Percentiles rank a stretch among this genome's conserved stretches.
These are phyloP conservation scores for Ceyx cyanopectus DNA, from an alignment of 2,113 vertebrate species.

Conservation along the genomic window DNA sequence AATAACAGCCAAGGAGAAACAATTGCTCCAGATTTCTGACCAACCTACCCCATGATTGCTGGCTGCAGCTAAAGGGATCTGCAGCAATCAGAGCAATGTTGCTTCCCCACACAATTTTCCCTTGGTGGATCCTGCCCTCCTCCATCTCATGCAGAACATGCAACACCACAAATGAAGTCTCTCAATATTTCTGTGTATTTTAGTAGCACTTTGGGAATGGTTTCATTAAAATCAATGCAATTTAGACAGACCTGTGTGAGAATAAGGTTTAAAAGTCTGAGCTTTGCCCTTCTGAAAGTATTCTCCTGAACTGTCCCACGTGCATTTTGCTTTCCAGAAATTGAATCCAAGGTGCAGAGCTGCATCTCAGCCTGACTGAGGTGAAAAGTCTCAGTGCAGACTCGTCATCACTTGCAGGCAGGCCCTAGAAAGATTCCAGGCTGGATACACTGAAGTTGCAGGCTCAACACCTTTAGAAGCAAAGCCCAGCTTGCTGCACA, in stretches of 20 bases:
- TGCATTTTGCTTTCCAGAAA: slow-evolving; percentile 7
- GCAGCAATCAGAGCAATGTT: not conserved
- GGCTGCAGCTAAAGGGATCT: not conserved
- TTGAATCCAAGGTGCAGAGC: not conserved
- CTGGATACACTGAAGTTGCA: not conserved
- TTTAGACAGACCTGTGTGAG: not conserved
- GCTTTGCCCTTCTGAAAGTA: not conserved
- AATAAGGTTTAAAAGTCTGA: not conserved
- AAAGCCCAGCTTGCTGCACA: slow-evolving; percentile 27
- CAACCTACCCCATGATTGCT: not conserved
- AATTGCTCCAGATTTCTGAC: not conserved
- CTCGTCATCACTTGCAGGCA: slow-evolving; percentile 31
- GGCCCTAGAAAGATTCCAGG: slow-evolving; percentile 11
- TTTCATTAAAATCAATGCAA: not conserved
- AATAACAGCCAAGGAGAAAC: not conserved
- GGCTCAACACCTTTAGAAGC: slow-evolving; percentile 24
- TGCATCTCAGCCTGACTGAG: slow-evolving; percentile 16
- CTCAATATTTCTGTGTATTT: not conserved
- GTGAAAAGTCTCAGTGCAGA: not conserved
- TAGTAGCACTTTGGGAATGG: not conserved
- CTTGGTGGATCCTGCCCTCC: not conserved
- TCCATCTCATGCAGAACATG: not conserved
- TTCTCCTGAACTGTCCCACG: not conserved
- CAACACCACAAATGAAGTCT: not conserved
- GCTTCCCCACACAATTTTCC: not conserved